Percentiles rank a stretch among this genome's conserved stretches.
Conservation (phyloP, 2,797 vertebrate species). For the Chloroceryle inda region DNA sequence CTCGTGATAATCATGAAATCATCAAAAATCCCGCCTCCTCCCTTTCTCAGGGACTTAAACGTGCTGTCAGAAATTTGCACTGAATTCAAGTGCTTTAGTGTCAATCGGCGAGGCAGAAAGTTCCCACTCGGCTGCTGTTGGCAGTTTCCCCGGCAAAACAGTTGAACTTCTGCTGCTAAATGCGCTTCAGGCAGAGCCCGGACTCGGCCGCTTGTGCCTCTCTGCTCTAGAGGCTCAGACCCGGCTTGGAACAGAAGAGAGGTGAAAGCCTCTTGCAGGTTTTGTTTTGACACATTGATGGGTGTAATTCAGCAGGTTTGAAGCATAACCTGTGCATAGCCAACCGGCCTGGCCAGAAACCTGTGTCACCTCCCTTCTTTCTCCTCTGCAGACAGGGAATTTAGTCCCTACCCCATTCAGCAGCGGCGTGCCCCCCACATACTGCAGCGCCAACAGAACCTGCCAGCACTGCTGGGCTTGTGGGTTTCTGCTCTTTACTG, state of each 20-base stretch:
- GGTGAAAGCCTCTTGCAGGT: accelerated
- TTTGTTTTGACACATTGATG: background rate
- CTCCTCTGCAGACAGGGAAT: background rate
- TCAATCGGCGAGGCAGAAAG: too few species aligned
- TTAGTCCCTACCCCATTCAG: background rate
- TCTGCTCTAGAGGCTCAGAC: background rate
- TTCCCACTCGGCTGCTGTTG: background rate
- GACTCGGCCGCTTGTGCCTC: background rate
- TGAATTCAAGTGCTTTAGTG: background rate
- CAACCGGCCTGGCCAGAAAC: background rate
- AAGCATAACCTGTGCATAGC: background rate
- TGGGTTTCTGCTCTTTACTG: background rate
- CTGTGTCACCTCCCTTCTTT: accelerated
- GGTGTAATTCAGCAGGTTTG: background rate
- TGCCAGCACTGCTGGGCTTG: background rate
- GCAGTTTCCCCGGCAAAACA: background rate
- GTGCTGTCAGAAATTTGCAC: background rate
- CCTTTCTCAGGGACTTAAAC: background rate
- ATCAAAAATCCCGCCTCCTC: background rate
- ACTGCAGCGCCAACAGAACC: background rate
- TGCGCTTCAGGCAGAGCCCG: too few species aligned
- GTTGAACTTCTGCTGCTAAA: background rate
- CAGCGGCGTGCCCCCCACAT: accelerated
- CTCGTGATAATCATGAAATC: background rate
- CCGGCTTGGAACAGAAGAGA: background rate